A percentile compares a stretch with the other conserved stretches of the same genome.
Evolutionary conservation across 2,888 invertebrate genomes (phyloP).

Genomic region (Conus canariensis): DNA sequence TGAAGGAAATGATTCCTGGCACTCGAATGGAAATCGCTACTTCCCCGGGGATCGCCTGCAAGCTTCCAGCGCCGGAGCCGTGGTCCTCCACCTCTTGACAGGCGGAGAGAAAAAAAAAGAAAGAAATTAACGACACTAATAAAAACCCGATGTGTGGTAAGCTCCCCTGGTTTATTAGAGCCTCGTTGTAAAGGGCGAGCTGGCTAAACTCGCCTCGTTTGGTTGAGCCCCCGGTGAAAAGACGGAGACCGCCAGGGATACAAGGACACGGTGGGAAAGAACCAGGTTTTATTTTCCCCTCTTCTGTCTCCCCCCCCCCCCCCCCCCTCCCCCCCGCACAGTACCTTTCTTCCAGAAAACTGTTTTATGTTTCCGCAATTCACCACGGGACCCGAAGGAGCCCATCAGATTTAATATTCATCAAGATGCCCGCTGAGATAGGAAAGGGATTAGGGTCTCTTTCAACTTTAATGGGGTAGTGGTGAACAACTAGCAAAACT

Average conservation of each 20-base stretch:
- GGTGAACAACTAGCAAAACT: constrained; percentile 18
- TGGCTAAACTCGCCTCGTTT: not conserved
- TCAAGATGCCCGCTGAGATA: constrained; percentile 30
- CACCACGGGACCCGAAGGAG: not conserved
- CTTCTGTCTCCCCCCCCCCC: not conserved
- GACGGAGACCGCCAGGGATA: not conserved
- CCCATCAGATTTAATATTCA: constrained; percentile 37
- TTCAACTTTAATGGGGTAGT: constrained; percentile 32
- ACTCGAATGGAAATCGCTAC: not conserved
- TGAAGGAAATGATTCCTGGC: not conserved
- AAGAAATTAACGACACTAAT: not conserved
- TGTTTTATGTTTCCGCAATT: not conserved
- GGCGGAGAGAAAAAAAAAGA: not conserved
- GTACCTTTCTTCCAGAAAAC: not conserved
- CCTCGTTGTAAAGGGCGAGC: not conserved
- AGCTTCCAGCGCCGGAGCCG: not conserved
- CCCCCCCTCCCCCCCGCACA: not conserved
- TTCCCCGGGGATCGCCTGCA: not conserved
- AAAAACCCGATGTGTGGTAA: constrained; percentile 12
- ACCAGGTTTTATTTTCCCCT: constrained; percentile 4
- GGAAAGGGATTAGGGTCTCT: constrained; percentile 22
- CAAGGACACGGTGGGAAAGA: constrained; percentile 17
- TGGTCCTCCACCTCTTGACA: not conserved
- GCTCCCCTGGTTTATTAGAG: constrained; percentile 17
- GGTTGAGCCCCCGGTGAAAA: not conserved